Evolutionary conservation across 1,140 invertebrate species (phyloP).

Genomic region (Pentalonia nigronervosa): DNA sequence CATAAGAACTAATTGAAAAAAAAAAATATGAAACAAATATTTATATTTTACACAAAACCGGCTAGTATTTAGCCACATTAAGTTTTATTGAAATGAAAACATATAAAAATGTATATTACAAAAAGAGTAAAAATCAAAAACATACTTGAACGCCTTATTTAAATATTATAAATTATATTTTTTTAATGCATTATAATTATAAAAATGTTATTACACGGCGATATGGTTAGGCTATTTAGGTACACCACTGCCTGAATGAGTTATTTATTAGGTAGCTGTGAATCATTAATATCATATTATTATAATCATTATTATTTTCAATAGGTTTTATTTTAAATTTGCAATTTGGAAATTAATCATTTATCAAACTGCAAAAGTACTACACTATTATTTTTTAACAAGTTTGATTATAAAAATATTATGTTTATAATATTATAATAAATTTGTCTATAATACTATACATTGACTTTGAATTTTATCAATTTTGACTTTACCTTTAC

Average conservation of each 20-base stretch:
- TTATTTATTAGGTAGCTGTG: not conserved
- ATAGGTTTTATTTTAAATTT: not conserved
- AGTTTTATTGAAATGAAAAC: too few species aligned
- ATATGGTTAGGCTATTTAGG: slow-evolving; percentile 1
- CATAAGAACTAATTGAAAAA: too few species aligned
- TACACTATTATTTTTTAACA: not conserved
- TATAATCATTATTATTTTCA: not conserved
- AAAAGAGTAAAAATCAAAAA: too few species aligned
- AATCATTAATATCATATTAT: not conserved
- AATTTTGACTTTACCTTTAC: not conserved
- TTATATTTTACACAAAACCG: too few species aligned
- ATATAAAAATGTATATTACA: too few species aligned
- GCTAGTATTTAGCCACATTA: too few species aligned
- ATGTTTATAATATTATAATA: not conserved
- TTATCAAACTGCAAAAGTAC: not conserved
- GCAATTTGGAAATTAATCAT: not conserved
- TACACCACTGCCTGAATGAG: not conserved
- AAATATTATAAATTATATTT: not conserved
- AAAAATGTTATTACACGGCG: not conserved
- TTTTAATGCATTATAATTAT: not conserved
- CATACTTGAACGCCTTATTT: not conserved
- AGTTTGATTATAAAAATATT: not conserved
- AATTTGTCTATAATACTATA: too few species aligned
- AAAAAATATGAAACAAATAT: too few species aligned
- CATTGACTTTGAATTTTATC: not conserved